Percentiles rank a stretch among this genome's conserved stretches.
Conservation (phyloP, 2,113 vertebrate species). For the Nyctibius bracteatus region DNA sequence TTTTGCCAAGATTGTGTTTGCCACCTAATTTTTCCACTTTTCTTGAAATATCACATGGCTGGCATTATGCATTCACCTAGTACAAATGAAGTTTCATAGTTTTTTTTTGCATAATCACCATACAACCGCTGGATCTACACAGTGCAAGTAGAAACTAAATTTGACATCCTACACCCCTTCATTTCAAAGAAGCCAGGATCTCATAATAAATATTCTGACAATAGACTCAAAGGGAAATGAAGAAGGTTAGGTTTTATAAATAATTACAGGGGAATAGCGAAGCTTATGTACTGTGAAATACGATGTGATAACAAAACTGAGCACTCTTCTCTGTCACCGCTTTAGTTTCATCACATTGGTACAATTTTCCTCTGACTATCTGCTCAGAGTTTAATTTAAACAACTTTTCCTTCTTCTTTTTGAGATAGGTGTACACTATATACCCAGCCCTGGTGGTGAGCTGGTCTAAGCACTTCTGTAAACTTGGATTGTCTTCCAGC, state of each 20-base stretch:
- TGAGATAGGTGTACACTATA: neutral
- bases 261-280: neutral
- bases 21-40: conserved; percentile 24
- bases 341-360: neutral
- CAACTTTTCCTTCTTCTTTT: neutral
- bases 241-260: neutral
- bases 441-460: neutral
- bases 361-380: neutral
- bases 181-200: neutral
- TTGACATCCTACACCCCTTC: neutral
- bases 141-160: neutral
- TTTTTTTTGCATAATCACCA: neutral
- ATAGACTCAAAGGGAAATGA: neutral
- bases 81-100: neutral
- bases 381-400: neutral
- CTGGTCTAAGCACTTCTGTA: neutral
- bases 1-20: conserved; percentile 33
- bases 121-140: neutral
- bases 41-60: neutral
- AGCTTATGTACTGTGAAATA: neutral
- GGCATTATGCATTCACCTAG: neutral
- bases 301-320: neutral
- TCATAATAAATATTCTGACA: neutral
- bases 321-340: neutral
- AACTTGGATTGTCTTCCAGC: neutral